Evolutionary conservation across 2,888 invertebrate genomes (phyloP).

Genomic region (Falcaria lacertinaria): DNA sequence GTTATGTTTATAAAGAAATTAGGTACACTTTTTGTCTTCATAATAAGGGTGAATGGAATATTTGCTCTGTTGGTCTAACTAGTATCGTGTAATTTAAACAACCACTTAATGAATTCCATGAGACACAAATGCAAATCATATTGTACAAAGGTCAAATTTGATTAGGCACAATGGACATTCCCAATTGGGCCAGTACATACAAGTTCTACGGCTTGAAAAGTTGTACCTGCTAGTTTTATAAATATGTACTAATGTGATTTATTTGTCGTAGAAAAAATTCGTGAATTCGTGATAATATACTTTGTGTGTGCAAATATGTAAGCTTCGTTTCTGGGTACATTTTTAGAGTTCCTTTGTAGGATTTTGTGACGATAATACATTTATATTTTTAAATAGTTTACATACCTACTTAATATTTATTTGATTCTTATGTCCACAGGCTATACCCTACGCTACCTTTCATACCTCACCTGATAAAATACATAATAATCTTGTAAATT

Average conservation of each 20-base stretch:
- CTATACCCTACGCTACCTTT: no score
- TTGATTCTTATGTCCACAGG: no score
- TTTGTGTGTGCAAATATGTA: slow-evolving; percentile 3
- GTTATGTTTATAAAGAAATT: no score
- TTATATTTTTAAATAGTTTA: no score
- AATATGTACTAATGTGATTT: slow-evolving; percentile 12
- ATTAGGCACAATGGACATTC: slow-evolving; percentile 32
- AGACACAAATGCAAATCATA: slow-evolving; percentile 30
- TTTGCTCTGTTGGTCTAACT: not conserved
- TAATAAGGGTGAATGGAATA: no score
- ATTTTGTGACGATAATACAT: no score
- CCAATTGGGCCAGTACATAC: slow-evolving; percentile 7
- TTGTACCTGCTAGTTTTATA: slow-evolving; percentile 6
- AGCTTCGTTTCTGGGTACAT: no score
- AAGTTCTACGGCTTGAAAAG: slow-evolving; percentile 2
- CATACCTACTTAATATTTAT: no score
- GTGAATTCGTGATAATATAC: not conserved
- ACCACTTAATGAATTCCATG: slow-evolving; percentile 12
- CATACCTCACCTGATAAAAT: no score
- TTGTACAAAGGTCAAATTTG: slow-evolving; percentile 34
- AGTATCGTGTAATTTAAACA: slow-evolving; percentile 13
- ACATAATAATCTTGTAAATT: no score
- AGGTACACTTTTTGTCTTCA: no score
- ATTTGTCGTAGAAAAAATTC: slow-evolving; percentile 1
- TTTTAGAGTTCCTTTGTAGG: no score